Conservation (phyloP, 2,797 vertebrate species). For the Phalloptychus januarius region DNA sequence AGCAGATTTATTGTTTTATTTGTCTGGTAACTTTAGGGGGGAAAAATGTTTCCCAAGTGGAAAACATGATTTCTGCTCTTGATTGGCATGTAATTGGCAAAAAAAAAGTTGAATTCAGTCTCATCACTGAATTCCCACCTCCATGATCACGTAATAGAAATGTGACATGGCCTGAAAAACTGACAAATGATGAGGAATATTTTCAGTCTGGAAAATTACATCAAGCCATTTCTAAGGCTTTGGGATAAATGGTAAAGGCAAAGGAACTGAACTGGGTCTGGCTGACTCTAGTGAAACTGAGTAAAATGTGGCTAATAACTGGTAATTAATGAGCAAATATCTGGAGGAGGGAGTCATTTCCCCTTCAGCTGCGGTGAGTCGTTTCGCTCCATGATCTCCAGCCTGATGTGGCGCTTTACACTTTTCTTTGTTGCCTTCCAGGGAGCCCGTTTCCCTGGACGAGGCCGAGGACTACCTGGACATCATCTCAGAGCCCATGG, state of each 20-base stretch:
- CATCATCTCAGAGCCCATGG: slow-evolving; percentile 92
- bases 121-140: neutral
- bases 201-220: neutral
- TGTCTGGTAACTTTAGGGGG: neutral
- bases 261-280: neutral
- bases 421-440: slow-evolving; percentile 53
- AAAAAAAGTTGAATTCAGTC: neutral
- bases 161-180: neutral
- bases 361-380: neutral
- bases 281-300: neutral
- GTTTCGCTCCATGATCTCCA: neutral
- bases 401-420: neutral
- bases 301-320: neutral
- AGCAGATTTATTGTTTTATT: neutral
- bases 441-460: slow-evolving; percentile 92
- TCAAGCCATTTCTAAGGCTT: neutral
- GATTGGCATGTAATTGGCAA: neutral
- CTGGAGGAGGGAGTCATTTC: neutral
- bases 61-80: neutral
- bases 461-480: slow-evolving; percentile 95
- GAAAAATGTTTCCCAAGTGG: no score
- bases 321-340: neutral
- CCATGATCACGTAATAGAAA: neutral
- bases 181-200: neutral
- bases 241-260: neutral